Conservation (phyloP, 2,888 invertebrate species). For the Podabrus alpinus region DNA sequence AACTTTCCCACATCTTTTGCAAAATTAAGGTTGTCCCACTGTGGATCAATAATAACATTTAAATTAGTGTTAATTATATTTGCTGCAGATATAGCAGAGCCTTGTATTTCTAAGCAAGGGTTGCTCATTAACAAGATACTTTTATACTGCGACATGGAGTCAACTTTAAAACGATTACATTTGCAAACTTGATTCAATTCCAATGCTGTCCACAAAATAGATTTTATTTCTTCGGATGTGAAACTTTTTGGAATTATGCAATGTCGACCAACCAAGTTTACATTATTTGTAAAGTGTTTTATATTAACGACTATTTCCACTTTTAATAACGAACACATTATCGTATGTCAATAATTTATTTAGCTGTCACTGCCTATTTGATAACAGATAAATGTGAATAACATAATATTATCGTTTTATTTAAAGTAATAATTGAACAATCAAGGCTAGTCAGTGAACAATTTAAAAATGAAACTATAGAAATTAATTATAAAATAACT, state of each 20-base stretch:
- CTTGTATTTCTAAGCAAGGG: slow-evolving; percentile 16
- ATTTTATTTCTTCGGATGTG: slow-evolving; percentile 23
- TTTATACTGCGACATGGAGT: slow-evolving; percentile 5
- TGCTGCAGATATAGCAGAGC: slow-evolving; percentile 13
- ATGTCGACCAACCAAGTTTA: slow-evolving; percentile 24
- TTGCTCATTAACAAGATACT: slow-evolving; percentile 20
- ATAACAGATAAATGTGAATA: not conserved
- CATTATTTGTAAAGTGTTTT: not conserved
- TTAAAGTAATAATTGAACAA: not conserved
- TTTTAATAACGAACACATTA: not conserved
- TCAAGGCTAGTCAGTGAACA: not conserved
- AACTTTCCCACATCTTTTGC: slow-evolving; percentile 17
- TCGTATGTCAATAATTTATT: not conserved
- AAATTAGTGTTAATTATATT: slow-evolving; percentile 13
- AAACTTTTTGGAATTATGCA: slow-evolving; percentile 18
- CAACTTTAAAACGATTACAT: slow-evolving; percentile 2
- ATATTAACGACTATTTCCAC: not conserved
- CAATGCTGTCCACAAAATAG: slow-evolving; percentile 30
- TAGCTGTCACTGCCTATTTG: not conserved
- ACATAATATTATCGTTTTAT: not conserved
- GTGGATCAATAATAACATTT: slow-evolving; percentile 20
- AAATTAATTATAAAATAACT: no score
- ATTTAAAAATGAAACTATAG: no score
- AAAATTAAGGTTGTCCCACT: slow-evolving; percentile 18
- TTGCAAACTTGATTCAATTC: slow-evolving; percentile 18